A percentile compares a stretch with the other conserved stretches of the same genome.
These are phyloP conservation scores for Microtus obscurus DNA, from an alignment of 2,797 vertebrate genomes.

Conservation along the genomic window DNA sequence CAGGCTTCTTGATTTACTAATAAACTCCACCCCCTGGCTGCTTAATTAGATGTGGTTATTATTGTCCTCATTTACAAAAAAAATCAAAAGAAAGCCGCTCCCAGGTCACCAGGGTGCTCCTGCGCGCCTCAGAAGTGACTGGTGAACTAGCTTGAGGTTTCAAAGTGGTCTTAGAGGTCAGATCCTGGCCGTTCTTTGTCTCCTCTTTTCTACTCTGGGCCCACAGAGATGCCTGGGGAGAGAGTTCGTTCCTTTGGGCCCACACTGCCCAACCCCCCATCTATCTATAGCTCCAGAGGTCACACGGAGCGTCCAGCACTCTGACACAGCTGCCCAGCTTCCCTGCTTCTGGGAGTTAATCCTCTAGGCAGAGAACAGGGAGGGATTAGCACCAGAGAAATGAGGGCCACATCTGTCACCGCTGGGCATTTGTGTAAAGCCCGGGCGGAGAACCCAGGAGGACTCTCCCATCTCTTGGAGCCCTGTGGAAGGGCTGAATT, in stretches of 20 bases:
- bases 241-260: neutral
- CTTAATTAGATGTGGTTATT: neutral
- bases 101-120: neutral
- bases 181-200: neutral
- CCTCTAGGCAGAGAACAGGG: neutral
- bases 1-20: neutral
- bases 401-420: slow-evolving; percentile 31
- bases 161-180: neutral
- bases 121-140: neutral
- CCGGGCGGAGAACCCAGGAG: neutral
- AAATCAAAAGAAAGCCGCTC: neutral
- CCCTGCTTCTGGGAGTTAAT: slow-evolving; percentile 47
- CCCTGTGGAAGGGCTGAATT: neutral
- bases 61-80: neutral
- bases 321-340: slow-evolving; percentile 39
- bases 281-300: neutral
- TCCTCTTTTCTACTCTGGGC: neutral
- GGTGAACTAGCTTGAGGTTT: neutral
- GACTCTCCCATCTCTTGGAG: neutral
- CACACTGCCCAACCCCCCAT: neutral
- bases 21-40: rapidly evolving
- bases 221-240: neutral
- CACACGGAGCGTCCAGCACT: neutral
- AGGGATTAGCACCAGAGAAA: slow-evolving; percentile 63
- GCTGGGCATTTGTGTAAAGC: neutral